These are phyloP conservation scores for Bacillus rossius DNA, from an alignment of 1,140 invertebrate genomes.

Conservation along the genomic window DNA sequence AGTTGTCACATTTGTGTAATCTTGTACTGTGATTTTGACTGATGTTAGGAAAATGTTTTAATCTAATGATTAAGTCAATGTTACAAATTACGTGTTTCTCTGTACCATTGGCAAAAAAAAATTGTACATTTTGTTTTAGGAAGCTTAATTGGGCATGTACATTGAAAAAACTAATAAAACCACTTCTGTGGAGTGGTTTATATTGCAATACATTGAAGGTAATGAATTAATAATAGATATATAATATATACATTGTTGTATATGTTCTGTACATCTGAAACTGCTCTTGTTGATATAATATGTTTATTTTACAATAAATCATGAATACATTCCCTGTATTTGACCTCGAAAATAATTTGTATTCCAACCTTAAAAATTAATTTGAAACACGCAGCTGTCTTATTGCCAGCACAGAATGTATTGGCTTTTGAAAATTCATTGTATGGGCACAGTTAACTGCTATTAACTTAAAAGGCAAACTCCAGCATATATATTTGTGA, in stretches of 20 bases:
- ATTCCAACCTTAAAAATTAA: too few relatives aligned
- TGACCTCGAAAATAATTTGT: too few relatives aligned
- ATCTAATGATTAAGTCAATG: background rate
- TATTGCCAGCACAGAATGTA: too few relatives aligned
- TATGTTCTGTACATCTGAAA: constrained; percentile 14
- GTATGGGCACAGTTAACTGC: too few relatives aligned
- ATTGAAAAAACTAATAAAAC: background rate
- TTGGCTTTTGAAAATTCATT: too few relatives aligned
- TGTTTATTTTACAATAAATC: constrained; percentile 19
- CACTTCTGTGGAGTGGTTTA: constrained; percentile 14
- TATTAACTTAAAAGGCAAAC: too few relatives aligned
- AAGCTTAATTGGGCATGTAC: background rate
- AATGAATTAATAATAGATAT: background rate
- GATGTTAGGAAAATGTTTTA: background rate
- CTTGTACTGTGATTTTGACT: background rate
- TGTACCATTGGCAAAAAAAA: background rate
- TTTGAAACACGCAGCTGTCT: too few relatives aligned
- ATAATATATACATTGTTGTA: constrained; percentile 7
- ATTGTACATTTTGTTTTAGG: background rate
- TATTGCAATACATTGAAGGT: background rate
- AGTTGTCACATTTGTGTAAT: background rate
- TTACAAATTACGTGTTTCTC: background rate
- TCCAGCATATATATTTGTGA: too few relatives aligned
- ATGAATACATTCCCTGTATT: constrained; percentile 8
- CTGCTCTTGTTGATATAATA: constrained; percentile 17